These are phyloP conservation scores for Tiaroga cobitis DNA, from an alignment of 2,797 vertebrate species.

Conservation along the genomic window DNA sequence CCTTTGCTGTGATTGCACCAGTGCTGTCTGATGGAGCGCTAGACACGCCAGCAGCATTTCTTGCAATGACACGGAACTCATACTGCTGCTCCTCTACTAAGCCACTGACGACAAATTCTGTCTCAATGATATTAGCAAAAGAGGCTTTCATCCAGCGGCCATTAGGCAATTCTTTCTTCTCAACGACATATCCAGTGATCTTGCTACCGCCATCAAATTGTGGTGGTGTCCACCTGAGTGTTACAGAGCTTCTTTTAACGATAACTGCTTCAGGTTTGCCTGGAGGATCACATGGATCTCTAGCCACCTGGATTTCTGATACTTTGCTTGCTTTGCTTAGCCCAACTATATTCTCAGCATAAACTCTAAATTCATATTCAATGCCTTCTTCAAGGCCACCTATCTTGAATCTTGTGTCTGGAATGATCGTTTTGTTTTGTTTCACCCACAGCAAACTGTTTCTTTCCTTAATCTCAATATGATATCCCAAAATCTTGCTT, in stretches of 20 bases:
- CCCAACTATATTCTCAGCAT: constrained; percentile 96
- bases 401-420: constrained; percentile 91
- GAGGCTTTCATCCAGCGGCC: constrained; percentile 99
- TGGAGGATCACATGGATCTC: constrained; percentile 95
- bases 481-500: constrained; percentile 94
- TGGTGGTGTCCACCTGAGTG: constrained; percentile 95
- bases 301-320: constrained; percentile 91
- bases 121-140: constrained; percentile 93
- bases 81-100: constrained; percentile 92
- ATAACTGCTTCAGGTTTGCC: constrained; percentile 94
- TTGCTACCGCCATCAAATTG: constrained; percentile 93
- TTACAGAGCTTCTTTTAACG: constrained; percentile 91
- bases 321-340: constrained; percentile 91
- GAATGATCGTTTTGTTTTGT: constrained; percentile 92
- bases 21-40: constrained; percentile 96
- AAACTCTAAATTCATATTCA: constrained; percentile 98
- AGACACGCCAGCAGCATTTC: constrained; percentile 91
- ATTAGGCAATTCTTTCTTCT: constrained; percentile 89
- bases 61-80: constrained; percentile 96
- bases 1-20: constrained; percentile 92
- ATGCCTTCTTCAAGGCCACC: constrained; percentile 94
- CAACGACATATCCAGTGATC: constrained; percentile 95
- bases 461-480: constrained; percentile 95
- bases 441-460: constrained; percentile 97
- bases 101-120: constrained; percentile 91